These are phyloP conservation scores for Botia kubotai DNA, from an alignment of 2,797 vertebrate species.

Conservation along the genomic window DNA sequence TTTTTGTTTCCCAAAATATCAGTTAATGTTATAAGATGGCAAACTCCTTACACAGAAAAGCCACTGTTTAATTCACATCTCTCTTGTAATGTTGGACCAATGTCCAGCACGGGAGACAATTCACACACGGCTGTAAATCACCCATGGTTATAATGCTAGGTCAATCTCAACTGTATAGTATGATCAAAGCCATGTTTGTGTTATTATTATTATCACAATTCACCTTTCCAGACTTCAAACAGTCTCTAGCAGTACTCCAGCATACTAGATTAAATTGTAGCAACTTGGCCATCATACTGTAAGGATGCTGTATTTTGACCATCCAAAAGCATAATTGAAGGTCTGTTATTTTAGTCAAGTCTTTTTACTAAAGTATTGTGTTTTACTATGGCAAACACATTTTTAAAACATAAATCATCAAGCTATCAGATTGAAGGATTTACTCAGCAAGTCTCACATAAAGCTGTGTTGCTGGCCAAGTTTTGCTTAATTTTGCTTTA, in stretches of 20 bases:
- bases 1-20: slow-evolving; percentile 43
- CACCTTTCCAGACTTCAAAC: slow-evolving; percentile 11
- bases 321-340: no score
- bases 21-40: slow-evolving; percentile 47
- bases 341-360: neutral
- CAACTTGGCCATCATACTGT: neutral
- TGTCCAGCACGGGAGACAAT: slow-evolving; percentile 46
- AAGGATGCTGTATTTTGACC: no score
- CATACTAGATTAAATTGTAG: neutral
- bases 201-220: slow-evolving; percentile 35
- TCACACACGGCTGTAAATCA: slow-evolving; percentile 32
- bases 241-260: neutral
- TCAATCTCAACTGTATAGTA: slow-evolving; percentile 69
- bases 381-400: neutral
- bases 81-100: slow-evolving; percentile 35
- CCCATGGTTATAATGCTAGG: slow-evolving; percentile 73
- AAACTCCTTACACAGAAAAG: slow-evolving; percentile 39
- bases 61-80: slow-evolving; percentile 47
- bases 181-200: slow-evolving; percentile 75
- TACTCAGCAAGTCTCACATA: slow-evolving; percentile 26
- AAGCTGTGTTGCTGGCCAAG: slow-evolving; percentile 2
- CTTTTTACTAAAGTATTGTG: neutral
- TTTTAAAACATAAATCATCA: neutral
- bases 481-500: slow-evolving; percentile 41
- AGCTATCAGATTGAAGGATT: slow-evolving; percentile 5